Base-by-base conservation (phyloP, 1,140 invertebrate genomes). In the Hestina assimilis region DNA sequence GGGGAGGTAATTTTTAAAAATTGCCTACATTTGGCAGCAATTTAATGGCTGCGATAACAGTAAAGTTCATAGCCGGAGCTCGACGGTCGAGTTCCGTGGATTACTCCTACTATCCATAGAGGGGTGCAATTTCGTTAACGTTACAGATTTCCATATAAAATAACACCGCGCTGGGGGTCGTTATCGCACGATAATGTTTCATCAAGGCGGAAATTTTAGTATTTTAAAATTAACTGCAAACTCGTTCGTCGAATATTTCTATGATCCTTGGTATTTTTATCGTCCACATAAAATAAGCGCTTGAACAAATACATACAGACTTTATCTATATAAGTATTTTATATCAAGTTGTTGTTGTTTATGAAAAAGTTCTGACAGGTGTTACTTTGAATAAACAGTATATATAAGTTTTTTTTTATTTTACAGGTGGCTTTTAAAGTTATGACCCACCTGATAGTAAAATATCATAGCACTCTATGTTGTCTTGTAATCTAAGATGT, bases 1-100 rank as follows among this genome's bases (percentile, higher is more conserved):
- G 53, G 66, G 69, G 63, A 66, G 74, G 77, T 79, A 79, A 83
- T 87, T 83, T 82, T 81, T 72, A 79, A 84, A 83, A 87, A 87
- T 79, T 79, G 75, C 79, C 72, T 71, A 74, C 74, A 79, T 75
- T 80, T 63, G 67, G 70, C 59, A 79, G 68, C 72, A 76, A 75
- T 81, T 77, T 83, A 83, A 86, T 76, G 73, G 70, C n/a, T 55
- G 60, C 73, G 55, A 85, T 87, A 87, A 87, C 80, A 87, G 75
- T 87, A 83, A 84, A 78, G 81, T 79, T 84, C 81, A 85, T 82
- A 78, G 76, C 78, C 75, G 59, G 78, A 75, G 77, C 69, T 70
- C 69, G 63, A 69, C 64, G 47, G 56, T 40, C 58, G 69, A 75
- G 73, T 72, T 73, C 67, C 69, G 64, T 73, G 74, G 75, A 83